Percentiles rank a stretch among this genome's conserved stretches.
Conservation (phyloP, 2,113 vertebrate genomes). For the Dasypus novemcinctus region DNA sequence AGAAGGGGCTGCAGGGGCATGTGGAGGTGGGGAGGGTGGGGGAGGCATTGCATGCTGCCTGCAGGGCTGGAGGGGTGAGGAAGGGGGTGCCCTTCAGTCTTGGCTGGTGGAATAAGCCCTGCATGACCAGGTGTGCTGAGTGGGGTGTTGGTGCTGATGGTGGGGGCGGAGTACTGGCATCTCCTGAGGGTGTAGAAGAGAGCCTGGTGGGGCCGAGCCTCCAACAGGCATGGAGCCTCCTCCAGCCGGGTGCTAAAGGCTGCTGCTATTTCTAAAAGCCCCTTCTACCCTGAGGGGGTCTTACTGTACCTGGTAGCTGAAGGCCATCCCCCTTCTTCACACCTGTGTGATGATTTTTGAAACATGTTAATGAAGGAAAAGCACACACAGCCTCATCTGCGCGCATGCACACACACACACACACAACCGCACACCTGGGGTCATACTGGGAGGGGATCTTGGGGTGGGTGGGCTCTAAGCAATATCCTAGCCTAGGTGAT, state of each 20-base stretch:
- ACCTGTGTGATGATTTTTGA: constrained; percentile 92
- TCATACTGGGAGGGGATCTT: not conserved
- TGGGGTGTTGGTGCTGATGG: not conserved
- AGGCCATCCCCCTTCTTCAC: constrained; percentile 92
- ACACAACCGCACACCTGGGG: not conserved
- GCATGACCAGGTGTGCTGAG: not conserved
- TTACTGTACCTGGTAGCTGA: constrained; percentile 93
- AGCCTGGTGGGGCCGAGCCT: not conserved
- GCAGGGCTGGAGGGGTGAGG: not conserved
- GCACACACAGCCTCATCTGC: constrained; percentile 34
- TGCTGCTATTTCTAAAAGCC: constrained; percentile 40
- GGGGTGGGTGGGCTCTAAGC: not conserved
- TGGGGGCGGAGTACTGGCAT: not conserved
- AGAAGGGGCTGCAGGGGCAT: not conserved
- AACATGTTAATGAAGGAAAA: constrained; percentile 88
- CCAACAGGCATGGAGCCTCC: not conserved
- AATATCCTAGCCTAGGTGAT: not conserved
- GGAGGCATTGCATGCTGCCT: not conserved
- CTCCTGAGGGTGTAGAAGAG: not conserved
- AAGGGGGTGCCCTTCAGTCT: too few species aligned
- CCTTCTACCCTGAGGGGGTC: constrained; percentile 60
- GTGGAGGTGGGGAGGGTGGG: not conserved
- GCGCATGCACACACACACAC: accelerated
- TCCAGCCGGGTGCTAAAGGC: not conserved
- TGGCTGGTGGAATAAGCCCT: not conserved